Base-by-base conservation (phyloP, 2,113 vertebrate species). In the Agapornis roseicollis region DNA sequence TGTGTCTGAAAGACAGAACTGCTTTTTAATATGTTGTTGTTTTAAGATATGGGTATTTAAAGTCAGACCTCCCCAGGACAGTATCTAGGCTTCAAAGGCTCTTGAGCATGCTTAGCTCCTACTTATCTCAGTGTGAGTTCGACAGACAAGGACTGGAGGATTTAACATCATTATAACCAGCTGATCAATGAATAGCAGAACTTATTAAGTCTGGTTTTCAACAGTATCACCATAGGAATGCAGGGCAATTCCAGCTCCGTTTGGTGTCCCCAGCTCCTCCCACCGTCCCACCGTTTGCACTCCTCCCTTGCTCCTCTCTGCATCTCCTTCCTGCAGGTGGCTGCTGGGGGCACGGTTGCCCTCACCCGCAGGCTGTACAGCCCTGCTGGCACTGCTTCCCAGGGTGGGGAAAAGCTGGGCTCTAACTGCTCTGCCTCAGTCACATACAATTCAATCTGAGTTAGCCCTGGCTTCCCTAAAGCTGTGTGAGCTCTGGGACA, bases 101-200 rank as follows among this genome's bases (percentile, higher is more conserved):
- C 39, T 72, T 44, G 41, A 86, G 13, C 52, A 47, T 49, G 16
- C 33, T 90, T 86, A 61, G 47, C 16, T 89, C 73, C 47, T 86
- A 56, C 53, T 90, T 77, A 91, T 64, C 79, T 86, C 72, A 52
- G 90, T 56, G 56, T 94, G 77, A 93, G 76, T 86, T 90, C 86
- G 83, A 96, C 80, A 92, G 83, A 78, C 56, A 78, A 63, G 42
- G n/a, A 63, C 68, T 85, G 61, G 20, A 85, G 76, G 88, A 92
- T 89, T 96, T 80, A 76, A 94, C 65, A 78, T 90, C 12, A 37
- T 79, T 92, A 47, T 44, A 79, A 89, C 28, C 2, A 6, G 50
- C 78, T 81, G 65, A 52, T 85, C 65, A 76, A 37, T 76, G 72
- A 72, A 61, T 52, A 81, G 61, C 52, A 64, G 55, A 92, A 81